Base-by-base conservation (phyloP, 2,797 vertebrate species). In the Tragelaphus eurycerus region DNA sequence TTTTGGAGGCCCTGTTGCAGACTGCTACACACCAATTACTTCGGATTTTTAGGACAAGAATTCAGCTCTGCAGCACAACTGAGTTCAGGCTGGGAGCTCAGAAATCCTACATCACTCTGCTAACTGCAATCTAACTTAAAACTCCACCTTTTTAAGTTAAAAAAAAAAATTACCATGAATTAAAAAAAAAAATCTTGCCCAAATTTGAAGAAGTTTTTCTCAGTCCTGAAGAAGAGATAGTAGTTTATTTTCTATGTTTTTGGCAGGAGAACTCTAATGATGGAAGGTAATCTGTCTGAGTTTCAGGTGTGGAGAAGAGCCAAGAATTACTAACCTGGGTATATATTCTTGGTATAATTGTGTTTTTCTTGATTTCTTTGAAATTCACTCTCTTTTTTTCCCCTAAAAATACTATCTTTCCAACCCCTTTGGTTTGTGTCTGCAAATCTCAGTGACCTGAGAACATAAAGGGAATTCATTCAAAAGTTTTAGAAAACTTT, bases 331-430 rank as follows among this genome's bases (percentile, higher is more conserved):
- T 29, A 64, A 50, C 7, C 6, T 14, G 4, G 48, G n/a, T 31
- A 27, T 54, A 3, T 1, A 27, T 19, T 46, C 14, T 13, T 7
- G 0, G 4, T 74, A 4, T 89, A 55, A 94, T 29, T 64, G 71
- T 57, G 25, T 48, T 52, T 78, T 38, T 7, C 23, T 78, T 9
- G 71, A 60, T 85, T 92, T 93, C 86, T 95, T 76, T 97, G 79
- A 95, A 89, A 95, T 48, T 27, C n/a, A 31, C 23, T 87, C 16
- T 92, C 23, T 27, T 43, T 67, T 67, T 85, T 34, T 34, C 55
- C 62, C 76, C 62, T 60, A 88, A 91, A 94, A 96, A 97, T 89
- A 43, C 52, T 50, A 71, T 83, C 81, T 95, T 90, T 92, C 86
- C 71, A 89, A 19, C 86, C 34, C 57, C 81, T 46, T 52, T 78